phyloP scores from a whole-genome alignment of 23 tunicate genomes.

The Botrylloides violaceus region DNA sequence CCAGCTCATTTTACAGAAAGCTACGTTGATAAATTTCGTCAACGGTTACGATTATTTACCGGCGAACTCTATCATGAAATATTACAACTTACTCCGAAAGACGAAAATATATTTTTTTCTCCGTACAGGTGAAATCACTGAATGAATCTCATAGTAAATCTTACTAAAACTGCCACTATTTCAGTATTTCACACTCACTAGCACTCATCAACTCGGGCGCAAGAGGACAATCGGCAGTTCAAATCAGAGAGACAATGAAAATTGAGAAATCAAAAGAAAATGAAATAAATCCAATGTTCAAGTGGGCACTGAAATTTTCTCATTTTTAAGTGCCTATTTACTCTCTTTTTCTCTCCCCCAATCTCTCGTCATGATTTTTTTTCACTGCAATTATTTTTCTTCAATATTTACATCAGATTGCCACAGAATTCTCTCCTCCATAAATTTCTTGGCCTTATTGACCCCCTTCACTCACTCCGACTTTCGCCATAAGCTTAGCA shows the following conservation, averaged over 20 bases:
- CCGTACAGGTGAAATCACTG: conserved; percentile 4
- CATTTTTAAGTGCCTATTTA: no score
- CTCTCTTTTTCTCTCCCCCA: no score
- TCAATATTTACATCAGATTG: no score
- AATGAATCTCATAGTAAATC: background rate
- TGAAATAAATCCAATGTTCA: conserved; percentile 13
- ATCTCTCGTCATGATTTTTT: no score
- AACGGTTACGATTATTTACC: background rate
- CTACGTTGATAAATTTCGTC: conserved; percentile 5
- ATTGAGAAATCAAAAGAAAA: background rate
- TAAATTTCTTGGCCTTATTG: no score
- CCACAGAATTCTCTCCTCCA: no score
- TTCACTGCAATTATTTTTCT: no score
- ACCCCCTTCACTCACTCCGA: no score
- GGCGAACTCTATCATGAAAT: background rate
- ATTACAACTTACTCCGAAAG: background rate
- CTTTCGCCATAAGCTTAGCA: no score
- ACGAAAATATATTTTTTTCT: conserved; percentile 21
- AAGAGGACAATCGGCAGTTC: conserved; percentile 10
- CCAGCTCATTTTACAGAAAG: no score
- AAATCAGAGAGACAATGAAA: conserved; percentile 19
- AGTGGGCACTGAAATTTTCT: conserved; percentile 8
- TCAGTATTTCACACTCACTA: conserved; percentile 41
- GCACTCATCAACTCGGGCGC: conserved; percentile 55
- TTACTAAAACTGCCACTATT: background rate